phyloP scores from a whole-genome alignment of 2,888 invertebrate genomes.

The Psococerastis gibbosa region DNA sequence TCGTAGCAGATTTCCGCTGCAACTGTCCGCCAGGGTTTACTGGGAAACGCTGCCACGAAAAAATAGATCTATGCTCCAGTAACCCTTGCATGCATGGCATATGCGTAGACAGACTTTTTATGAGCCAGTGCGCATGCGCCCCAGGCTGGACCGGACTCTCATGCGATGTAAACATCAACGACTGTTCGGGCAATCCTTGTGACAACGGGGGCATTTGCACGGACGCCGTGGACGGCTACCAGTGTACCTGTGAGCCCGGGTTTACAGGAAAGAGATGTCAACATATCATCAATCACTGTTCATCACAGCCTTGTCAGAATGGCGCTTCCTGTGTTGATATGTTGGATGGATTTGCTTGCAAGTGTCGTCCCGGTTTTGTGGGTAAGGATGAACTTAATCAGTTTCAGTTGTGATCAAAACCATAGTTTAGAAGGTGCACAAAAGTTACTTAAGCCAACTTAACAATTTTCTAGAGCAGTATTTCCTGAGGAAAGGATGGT shows the following conservation, averaged over 20 bases:
- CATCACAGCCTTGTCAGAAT: constrained; percentile 76
- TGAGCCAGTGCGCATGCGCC: constrained; percentile 74
- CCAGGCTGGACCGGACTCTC: constrained; percentile 76
- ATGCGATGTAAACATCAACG: constrained; percentile 82
- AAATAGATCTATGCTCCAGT: constrained; percentile 77
- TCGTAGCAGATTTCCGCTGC: constrained; percentile 86
- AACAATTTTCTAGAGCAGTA: too few relatives aligned
- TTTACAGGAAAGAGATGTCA: constrained; percentile 87
- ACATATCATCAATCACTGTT: constrained; percentile 82
- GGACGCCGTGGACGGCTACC: constrained; percentile 65
- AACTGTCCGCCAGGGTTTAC: constrained; percentile 86
- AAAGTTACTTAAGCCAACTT: too few relatives aligned
- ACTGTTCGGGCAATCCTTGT: constrained; percentile 77
- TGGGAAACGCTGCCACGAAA: constrained; percentile 89
- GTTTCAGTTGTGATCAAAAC: too few relatives aligned
- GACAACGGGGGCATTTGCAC: constrained; percentile 82
- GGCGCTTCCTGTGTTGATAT: constrained; percentile 76
- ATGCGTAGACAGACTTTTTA: constrained; percentile 76
- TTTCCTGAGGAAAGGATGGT: too few relatives aligned
- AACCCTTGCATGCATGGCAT: constrained; percentile 86
- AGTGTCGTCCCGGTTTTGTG: constrained; percentile 81
- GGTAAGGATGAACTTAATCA: too few relatives aligned
- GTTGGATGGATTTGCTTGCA: constrained; percentile 77
- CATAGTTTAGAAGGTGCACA: too few relatives aligned
- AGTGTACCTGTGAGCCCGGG: constrained; percentile 82